These are phyloP conservation scores for Palythoa grandiflora DNA, from an alignment of 92 coral and sea anemone species.

Conservation along the genomic window DNA sequence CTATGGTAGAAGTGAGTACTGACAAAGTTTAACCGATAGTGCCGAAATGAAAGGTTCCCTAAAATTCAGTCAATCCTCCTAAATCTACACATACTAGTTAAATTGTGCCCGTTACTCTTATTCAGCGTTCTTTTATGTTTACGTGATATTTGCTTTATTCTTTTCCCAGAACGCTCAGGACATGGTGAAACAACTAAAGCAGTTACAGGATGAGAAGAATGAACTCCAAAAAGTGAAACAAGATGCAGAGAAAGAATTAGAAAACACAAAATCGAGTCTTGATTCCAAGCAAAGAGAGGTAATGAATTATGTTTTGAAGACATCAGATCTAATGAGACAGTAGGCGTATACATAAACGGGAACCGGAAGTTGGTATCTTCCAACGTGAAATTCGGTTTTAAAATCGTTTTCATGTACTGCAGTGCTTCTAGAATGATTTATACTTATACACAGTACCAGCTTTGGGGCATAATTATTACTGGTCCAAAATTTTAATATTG, in stretches of 20 bases:
- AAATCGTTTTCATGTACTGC: too few species aligned
- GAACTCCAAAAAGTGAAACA: conserved; percentile 47
- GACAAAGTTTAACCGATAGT: too few species aligned
- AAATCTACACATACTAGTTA: too few species aligned
- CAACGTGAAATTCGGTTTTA: too few species aligned
- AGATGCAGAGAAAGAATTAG: conserved; percentile 55
- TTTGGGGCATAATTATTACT: too few species aligned
- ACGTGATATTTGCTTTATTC: neutral
- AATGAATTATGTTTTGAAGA: neutral
- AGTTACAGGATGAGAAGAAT: conserved; percentile 54
- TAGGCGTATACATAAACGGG: neutral
- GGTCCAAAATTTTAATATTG: too few species aligned
- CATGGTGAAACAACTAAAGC: conserved; percentile 67
- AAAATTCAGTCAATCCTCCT: too few species aligned
- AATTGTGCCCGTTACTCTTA: neutral
- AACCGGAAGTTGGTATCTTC: neutral
- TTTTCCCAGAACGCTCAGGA: conserved; percentile 30
- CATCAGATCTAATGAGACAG: neutral
- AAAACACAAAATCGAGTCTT: conserved; percentile 57
- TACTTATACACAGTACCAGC: too few species aligned
- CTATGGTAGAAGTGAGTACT: too few species aligned
- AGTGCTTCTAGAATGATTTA: too few species aligned
- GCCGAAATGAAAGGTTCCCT: too few species aligned
- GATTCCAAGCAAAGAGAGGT: conserved; percentile 75
- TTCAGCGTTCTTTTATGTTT: neutral